A percentile compares a stretch with the other conserved stretches of the same genome.
phyloP scores from a whole-genome alignment of 2,797 vertebrate genomes.

The Odontamblyopus rebecca region DNA sequence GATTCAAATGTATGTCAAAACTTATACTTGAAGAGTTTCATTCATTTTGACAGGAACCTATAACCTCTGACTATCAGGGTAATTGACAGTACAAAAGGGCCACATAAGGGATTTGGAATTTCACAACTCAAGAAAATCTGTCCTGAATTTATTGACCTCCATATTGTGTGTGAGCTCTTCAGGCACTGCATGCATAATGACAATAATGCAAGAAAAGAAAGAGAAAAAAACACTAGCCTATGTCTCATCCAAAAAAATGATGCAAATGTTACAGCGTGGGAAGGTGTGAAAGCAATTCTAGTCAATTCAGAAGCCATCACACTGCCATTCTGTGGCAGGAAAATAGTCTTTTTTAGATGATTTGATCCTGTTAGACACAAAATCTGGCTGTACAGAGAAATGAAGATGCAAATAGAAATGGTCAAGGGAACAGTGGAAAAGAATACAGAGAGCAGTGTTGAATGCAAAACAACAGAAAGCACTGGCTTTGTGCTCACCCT shows the following conservation, averaged over 20 bases:
- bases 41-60: background rate
- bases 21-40: background rate
- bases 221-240: constrained; percentile 28
- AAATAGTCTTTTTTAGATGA: constrained; percentile 49
- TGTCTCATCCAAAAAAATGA: constrained; percentile 50
- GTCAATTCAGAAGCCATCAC: constrained; percentile 42
- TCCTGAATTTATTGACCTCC: constrained; percentile 27
- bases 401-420: constrained; percentile 35
- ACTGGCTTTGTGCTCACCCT: background rate
- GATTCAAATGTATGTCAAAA: background rate
- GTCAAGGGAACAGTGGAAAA: constrained; percentile 23
- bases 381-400: constrained; percentile 26
- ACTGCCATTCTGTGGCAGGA: constrained; percentile 36
- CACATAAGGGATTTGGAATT: constrained; percentile 22
- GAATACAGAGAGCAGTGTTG: constrained; percentile 15
- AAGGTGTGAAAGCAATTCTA: constrained; percentile 64
- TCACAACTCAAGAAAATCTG: background rate
- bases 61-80: background rate
- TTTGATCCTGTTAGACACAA: constrained; percentile 47
- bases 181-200: constrained; percentile 44
- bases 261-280: constrained; percentile 54
- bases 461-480: constrained; percentile 2
- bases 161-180: constrained; percentile 37
- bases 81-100: constrained; percentile 7
- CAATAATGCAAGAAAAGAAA: constrained; percentile 31